Evolutionary conservation across 2,888 invertebrate species (phyloP), one percentile per base, ranked within the genome.

Genomic region (Dynastes maya): DNA sequence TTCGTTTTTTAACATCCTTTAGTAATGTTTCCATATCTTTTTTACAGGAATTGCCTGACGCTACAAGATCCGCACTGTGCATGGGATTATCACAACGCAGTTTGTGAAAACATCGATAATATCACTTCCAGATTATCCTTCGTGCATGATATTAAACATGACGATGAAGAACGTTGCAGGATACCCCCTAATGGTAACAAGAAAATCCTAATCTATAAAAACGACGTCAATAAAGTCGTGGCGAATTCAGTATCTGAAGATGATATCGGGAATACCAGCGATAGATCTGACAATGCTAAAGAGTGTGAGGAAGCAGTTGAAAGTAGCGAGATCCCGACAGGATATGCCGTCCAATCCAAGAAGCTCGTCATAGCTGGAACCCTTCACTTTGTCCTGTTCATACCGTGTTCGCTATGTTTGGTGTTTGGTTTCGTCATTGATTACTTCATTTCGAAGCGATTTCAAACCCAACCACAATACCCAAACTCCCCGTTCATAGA

Each of bases 61-160:
- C 90, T 98, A 79, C 97, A 98, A 90, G 99, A 99, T 90, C 99
- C 99, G 0, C 97, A 98, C 88, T 99, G 99, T 89, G 97, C 97
- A 27, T 99, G 98, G 98, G 96, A 97, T 87, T 92, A 93, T 5
- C 89, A 89, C 67, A 89, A 89, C 82, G 88, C 89, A 77, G 86
- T 87, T n/a, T 93, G 93, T 84, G 90, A 91, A 29, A 90, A 90
- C 68, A 89, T 91, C 61, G 90, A 90, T 81, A 89, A 89, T 8
- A 89, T 85, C 8, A 86, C 87, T 4, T 85, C 86, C 2, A 86
- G 85, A 82, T 84, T 86, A 51, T 86, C 85, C 70, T 83, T 94
- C 86, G 91, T 94, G 85, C 95, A 95, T 89, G 95, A 95, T 88
- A 92, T 95, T 84, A 90, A 91, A 83, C 91, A 90, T 84, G 95